Conservation (phyloP, 2,113 vertebrate species). For the Emydocephalus ijimae region DNA sequence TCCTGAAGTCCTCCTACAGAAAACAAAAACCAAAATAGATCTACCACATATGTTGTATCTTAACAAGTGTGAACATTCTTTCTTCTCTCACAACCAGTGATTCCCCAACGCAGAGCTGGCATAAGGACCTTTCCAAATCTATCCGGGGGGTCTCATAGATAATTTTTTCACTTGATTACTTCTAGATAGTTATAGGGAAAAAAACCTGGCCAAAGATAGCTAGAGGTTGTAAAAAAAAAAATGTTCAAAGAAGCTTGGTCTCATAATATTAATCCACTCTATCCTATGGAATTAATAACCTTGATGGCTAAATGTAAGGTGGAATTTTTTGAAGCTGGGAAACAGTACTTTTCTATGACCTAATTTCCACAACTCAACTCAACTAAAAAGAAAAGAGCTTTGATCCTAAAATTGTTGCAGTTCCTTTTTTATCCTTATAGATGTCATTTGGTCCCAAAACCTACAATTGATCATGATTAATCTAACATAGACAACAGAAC, state of each 20-base stretch:
- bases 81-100: not conserved
- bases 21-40: not conserved
- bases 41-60: not conserved
- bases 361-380: not conserved
- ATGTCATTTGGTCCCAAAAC: not conserved
- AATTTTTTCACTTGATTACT: not conserved
- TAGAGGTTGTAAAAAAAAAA: not conserved
- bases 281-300: not conserved
- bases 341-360: conserved; percentile 15
- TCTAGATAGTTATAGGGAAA: not conserved
- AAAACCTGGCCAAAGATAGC: not conserved
- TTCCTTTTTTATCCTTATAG: not conserved
- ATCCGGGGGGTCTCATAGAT: not conserved
- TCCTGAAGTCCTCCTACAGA: not conserved
- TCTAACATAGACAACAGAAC: not conserved
- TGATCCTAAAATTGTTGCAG: not conserved
- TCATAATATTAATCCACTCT: not conserved
- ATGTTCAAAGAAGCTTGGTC: not conserved
- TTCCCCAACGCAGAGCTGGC: not conserved
- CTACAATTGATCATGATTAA: not conserved
- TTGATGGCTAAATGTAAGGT: conserved; percentile 25
- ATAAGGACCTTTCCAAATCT: not conserved
- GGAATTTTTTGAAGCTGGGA: conserved; percentile 21
- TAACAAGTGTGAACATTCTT: not conserved
- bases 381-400: not conserved